These are phyloP conservation scores for Toxotes lorentzi DNA, from an alignment of 2,797 vertebrate genomes.

Conservation along the genomic window DNA sequence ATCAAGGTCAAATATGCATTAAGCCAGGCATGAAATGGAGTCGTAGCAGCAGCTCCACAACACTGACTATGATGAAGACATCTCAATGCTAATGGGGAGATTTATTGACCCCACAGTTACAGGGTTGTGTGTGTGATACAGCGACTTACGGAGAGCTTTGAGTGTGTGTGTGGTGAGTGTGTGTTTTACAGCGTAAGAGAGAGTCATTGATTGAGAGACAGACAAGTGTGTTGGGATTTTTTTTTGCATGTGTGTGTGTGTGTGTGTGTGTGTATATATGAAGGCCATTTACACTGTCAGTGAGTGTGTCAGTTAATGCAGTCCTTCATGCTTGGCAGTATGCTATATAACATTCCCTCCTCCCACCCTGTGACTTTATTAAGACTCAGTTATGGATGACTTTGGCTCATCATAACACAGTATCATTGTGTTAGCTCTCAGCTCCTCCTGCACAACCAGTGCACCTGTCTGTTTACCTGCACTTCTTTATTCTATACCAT, in stretches of 20 bases:
- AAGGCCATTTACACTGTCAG: constrained; percentile 39
- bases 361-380: constrained; percentile 58
- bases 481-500: neutral
- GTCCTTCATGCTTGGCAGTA: constrained; percentile 71
- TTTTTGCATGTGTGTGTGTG: neutral
- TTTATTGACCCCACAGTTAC: constrained; percentile 71
- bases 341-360: constrained; percentile 64
- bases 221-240: constrained; percentile 13
- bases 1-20: constrained; percentile 81
- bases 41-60: constrained; percentile 66
- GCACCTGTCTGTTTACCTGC: neutral
- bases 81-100: constrained; percentile 78
- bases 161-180: constrained; percentile 20
- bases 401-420: constrained; percentile 25
- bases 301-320: constrained; percentile 60
- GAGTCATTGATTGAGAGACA: constrained; percentile 35
- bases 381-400: constrained; percentile 57
- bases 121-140: constrained; percentile 3
- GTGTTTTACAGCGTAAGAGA: constrained; percentile 34
- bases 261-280: constrained; percentile 17
- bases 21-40: constrained; percentile 76
- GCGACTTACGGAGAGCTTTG: constrained; percentile 14
- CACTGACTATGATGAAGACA: constrained; percentile 75
- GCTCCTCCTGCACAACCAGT: neutral
- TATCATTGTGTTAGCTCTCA: constrained; percentile 21